Base-by-base conservation (phyloP, 2,888 invertebrate species). In the Drosophila monieri region DNA sequence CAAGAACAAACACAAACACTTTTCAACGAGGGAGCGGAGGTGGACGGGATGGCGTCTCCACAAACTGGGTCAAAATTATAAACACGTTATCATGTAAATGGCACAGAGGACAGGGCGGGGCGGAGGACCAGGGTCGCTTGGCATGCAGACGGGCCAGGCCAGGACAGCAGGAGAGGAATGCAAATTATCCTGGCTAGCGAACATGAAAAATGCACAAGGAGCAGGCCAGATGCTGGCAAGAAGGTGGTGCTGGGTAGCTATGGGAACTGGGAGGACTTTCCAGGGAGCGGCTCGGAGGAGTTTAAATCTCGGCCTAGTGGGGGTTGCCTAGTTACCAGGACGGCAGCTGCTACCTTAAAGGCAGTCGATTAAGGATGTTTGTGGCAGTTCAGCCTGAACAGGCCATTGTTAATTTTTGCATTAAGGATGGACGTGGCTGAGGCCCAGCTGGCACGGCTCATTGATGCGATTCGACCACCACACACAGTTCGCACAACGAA, bases 31-130 rank as follows among this genome's bases (percentile, higher is more conserved):
- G 14, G 10, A 8, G 49, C 23, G 6, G 21, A 9, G 44, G 6
- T 35, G 35, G 30, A 23, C 60, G 67, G 46, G 73, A 72, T 52
- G 71, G 25, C 48, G 71, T 43, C 71, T 51, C 55, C 49, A 55
- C 43, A 71, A 84, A 84, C 87, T 84, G 81, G 87, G 83, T 84
- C 83, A 84, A 85, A 84, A 85, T 84, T 84, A 84, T 84, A 84
- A 87, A 77, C 87, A 84, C 87, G 83, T 84, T 87, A 85, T 87
- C 87, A 87, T 81, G 83, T 81, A 83, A 86, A 86, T 86, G 78
- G 87, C 85, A 76, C 81, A 78, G 78, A 74, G 78, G 72, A 37
- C 48, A 15, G 30, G 41, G 10, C 15, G 14, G 10, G 41, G 12
- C 15, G 14, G 10, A 10, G 47, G 14, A 5, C 23, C n/a, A 23